phyloP scores from a whole-genome alignment of 2,888 invertebrate species.

The Eupeodes luniger region DNA sequence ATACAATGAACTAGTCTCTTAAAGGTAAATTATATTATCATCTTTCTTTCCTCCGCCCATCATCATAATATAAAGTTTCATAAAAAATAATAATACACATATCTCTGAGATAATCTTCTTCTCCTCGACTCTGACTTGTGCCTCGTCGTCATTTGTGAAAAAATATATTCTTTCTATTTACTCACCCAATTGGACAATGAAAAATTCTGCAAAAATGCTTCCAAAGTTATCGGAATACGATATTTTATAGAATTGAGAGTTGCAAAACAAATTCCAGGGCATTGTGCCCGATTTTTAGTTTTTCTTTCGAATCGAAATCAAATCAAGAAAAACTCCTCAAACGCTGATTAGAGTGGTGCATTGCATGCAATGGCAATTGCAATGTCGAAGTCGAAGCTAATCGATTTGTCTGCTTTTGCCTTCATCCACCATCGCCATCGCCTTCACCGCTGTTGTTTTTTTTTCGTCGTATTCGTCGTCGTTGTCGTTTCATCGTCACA shows the following conservation, averaged over 20 bases:
- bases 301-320: conserved; percentile 18
- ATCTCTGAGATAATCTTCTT: conserved; percentile 58
- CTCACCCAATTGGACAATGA: conserved; percentile 7
- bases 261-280: conserved; percentile 7
- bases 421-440: conserved; percentile 8
- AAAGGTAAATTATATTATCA: conserved; percentile 66
- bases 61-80: neutral
- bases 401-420: conserved; percentile 56
- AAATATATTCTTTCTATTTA: conserved; percentile 28
- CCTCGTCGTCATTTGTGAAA: conserved; percentile 7
- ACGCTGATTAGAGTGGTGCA: conserved; percentile 62
- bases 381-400: conserved; percentile 28
- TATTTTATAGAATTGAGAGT: conserved; percentile 16
- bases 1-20: conserved; percentile 64
- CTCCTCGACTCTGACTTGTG: neutral
- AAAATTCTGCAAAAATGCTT: conserved; percentile 29
- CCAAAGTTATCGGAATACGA: conserved; percentile 12
- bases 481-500: conserved; percentile 45
- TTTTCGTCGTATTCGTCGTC: neutral
- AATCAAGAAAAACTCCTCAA: conserved; percentile 17
- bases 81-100: conserved; percentile 15
- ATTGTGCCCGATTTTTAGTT: conserved; percentile 28
- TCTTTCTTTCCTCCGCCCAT: conserved; percentile 37
- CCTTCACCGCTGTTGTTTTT: neutral
- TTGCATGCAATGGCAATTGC: conserved; percentile 50